phyloP scores from a whole-genome alignment of 2,888 invertebrate species.

The Stegana nigrithorax region DNA sequence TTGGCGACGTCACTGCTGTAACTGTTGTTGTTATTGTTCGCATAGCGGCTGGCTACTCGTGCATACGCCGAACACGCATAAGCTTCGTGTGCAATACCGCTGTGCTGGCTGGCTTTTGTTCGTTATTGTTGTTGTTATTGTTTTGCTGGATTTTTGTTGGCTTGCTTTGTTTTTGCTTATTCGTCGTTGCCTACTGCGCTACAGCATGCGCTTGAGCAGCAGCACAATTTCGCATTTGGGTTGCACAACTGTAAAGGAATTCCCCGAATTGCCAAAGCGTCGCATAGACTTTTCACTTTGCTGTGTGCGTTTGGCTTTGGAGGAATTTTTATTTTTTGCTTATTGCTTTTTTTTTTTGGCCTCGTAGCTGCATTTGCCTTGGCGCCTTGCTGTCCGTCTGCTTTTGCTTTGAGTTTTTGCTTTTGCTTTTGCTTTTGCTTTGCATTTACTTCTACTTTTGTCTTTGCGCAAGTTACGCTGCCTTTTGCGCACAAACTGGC shows the following conservation, averaged over 20 bases:
- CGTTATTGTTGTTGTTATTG: constrained; percentile 6
- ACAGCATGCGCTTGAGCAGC: constrained; percentile 4
- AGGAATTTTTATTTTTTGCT: neutral
- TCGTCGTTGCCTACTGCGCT: constrained; percentile 1
- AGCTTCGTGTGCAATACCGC: constrained; percentile 12
- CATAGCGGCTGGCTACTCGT: too few species aligned
- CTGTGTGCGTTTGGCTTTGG: too few species aligned
- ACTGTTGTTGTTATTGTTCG: constrained; percentile 18
- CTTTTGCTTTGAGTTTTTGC: too few species aligned
- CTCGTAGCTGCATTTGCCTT: neutral
- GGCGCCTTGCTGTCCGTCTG: neutral
- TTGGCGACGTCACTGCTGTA: constrained; percentile 20
- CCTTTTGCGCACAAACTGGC: neutral
- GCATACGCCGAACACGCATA: constrained; percentile 15
- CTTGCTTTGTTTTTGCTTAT: constrained; percentile 20
- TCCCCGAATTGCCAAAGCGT: constrained; percentile 42
- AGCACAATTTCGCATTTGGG: constrained; percentile 3
- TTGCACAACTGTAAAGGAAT: constrained; percentile 35
- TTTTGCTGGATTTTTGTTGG: constrained; percentile 2
- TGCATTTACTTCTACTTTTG: constrained; percentile 12
- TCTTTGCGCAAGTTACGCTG: constrained; percentile 24
- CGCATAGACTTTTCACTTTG: constrained; percentile 42
- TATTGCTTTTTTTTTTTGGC: neutral
- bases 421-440: neutral
- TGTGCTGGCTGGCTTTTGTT: neutral